phyloP scores from a whole-genome alignment of 2,888 invertebrate genomes.

The Colletes collaris region DNA sequence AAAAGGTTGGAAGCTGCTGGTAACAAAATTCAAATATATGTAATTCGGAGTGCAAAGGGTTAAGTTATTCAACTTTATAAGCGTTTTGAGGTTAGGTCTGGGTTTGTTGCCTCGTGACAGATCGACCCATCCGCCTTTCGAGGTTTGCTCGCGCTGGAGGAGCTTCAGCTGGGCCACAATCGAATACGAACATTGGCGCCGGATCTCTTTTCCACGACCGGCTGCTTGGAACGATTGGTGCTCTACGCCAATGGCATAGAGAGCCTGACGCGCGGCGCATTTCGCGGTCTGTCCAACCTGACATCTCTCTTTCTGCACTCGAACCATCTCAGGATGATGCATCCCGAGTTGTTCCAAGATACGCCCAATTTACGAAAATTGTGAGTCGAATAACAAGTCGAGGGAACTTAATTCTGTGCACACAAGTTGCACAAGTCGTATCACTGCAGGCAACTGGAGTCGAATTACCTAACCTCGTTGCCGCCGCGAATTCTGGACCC shows the following conservation, averaged over 20 bases:
- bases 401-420: too few species aligned
- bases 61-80: too few species aligned
- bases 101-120: conserved; percentile 53
- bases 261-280: conserved; percentile 85
- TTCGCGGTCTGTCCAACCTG: conserved; percentile 87
- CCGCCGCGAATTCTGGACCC: conserved; percentile 88
- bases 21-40: too few species aligned
- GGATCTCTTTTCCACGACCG: conserved; percentile 85
- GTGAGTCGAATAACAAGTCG: conserved; percentile 84
- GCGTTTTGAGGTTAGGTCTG: too few species aligned
- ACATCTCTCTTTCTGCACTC: conserved; percentile 88
- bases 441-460: conserved; percentile 88
- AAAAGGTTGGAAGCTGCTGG: too few species aligned
- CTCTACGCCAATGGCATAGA: conserved; percentile 89
- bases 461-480: conserved; percentile 88
- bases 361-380: conserved; percentile 88
- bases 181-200: conserved; percentile 85
- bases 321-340: conserved; percentile 87
- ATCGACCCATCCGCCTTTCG: conserved; percentile 74
- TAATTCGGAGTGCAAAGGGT: too few species aligned
- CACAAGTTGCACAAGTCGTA: too few species aligned
- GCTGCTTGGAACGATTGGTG: conserved; percentile 87
- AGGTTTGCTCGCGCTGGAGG: conserved; percentile 83
- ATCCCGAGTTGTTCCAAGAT: conserved; percentile 86
- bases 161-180: conserved; percentile 89